phyloP scores from a whole-genome alignment of 2,113 vertebrate species.

The Cervus canadensis region DNA sequence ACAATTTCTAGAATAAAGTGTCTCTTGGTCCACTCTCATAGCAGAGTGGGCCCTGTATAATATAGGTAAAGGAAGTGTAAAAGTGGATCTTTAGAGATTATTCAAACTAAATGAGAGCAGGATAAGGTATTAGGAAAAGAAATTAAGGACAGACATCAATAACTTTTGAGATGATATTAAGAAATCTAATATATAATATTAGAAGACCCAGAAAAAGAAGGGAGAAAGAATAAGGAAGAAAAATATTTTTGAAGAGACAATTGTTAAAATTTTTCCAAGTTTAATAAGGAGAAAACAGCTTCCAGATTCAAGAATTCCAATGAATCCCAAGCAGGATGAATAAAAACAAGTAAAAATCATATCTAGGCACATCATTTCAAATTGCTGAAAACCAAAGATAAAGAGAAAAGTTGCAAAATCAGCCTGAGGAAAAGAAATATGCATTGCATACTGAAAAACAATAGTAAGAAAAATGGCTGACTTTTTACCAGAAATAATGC shows the following conservation, averaged over 20 bases:
- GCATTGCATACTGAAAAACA: neutral
- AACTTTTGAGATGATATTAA: neutral
- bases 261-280: neutral
- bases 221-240: neutral
- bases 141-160: neutral
- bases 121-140: neutral
- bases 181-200: neutral
- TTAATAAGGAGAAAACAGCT: neutral
- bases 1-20: neutral
- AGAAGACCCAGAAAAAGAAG: neutral
- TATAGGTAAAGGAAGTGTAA: neutral
- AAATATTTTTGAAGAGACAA: conserved; percentile 21
- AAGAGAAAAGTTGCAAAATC: neutral
- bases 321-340: neutral
- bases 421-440: neutral
- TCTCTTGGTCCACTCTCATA: neutral
- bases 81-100: neutral
- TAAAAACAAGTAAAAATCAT: neutral
- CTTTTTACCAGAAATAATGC: neutral
- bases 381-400: neutral
- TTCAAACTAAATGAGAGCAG: neutral
- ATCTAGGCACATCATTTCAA: neutral
- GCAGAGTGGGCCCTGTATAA: neutral
- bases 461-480: neutral
- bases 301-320: neutral